These are phyloP conservation scores for Vanacampus margaritifer DNA, from an alignment of 2,113 vertebrate species.

Conservation along the genomic window DNA sequence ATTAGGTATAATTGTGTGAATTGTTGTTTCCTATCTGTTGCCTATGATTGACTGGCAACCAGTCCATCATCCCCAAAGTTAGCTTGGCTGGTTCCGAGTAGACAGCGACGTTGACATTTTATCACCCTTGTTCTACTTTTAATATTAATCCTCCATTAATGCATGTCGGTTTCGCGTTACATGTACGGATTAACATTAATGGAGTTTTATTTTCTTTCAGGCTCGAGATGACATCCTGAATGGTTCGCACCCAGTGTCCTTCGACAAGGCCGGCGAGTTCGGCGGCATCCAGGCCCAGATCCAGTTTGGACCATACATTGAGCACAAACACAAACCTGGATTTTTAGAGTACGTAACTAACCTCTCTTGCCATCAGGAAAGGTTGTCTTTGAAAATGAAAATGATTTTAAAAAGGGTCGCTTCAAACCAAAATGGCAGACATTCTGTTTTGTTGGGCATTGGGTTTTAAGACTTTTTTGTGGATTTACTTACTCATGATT, in stretches of 20 bases:
- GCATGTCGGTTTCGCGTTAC: neutral
- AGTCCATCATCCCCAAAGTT: too few relatives aligned
- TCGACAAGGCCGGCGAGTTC: conserved; percentile 96
- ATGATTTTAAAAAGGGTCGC: too few relatives aligned
- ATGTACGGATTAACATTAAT: neutral
- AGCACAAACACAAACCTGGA: conserved; percentile 97
- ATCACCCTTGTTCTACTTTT: neutral
- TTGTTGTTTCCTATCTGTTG: neutral
- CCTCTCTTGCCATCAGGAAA: neutral
- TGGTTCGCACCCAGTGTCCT: conserved; percentile 95
- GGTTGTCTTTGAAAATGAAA: too few relatives aligned
- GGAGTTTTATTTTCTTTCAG: conserved; percentile 60
- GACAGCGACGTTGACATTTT: neutral
- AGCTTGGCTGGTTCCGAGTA: neutral
- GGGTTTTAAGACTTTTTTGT: too few relatives aligned
- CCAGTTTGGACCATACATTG: conserved; percentile 96
- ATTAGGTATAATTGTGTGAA: neutral
- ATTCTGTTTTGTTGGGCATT: too few relatives aligned
- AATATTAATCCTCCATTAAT: neutral
- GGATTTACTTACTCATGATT: too few relatives aligned
- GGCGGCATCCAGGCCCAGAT: conserved; percentile 97
- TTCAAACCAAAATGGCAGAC: too few relatives aligned
- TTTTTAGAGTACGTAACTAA: conserved; percentile 88
- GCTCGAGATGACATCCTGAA: conserved; percentile 97
- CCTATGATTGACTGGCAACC: neutral